phyloP scores from a whole-genome alignment of 2,888 invertebrate species.

The Branchipolynoe longqiensis region DNA sequence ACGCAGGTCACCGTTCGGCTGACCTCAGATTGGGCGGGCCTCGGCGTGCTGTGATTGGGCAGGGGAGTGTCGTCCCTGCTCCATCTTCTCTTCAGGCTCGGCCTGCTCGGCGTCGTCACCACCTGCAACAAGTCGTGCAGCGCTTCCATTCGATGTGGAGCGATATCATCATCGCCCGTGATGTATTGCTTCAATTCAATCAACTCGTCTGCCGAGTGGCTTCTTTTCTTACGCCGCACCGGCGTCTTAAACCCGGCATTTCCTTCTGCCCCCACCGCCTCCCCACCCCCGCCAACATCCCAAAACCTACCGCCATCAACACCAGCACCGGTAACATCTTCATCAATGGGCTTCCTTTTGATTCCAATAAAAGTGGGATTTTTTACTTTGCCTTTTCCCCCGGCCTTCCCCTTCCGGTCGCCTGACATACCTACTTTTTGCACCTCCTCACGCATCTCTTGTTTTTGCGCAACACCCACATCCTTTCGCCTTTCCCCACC shows the following conservation, averaged over 20 bases:
- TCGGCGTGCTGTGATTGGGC: conserved; percentile 51
- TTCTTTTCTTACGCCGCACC: conserved; percentile 2
- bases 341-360: background rate
- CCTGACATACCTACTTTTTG: background rate
- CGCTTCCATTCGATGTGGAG: too few species aligned
- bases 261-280: background rate
- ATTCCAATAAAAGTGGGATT: conserved; percentile 26
- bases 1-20: background rate
- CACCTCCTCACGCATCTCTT: background rate
- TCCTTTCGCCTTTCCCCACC: background rate
- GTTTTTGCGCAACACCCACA: background rate
- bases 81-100: background rate
- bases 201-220: conserved; percentile 1
- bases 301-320: background rate
- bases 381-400: conserved; percentile 14
- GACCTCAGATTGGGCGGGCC: background rate
- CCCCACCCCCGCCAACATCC: background rate
- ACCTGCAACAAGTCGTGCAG: background rate
- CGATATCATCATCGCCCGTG: too few species aligned
- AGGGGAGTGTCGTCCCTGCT: background rate
- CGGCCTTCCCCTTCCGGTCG: conserved; percentile 12
- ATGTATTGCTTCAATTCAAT: background rate
- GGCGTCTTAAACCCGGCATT: conserved; percentile 33
- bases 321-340: background rate
- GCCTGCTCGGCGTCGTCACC: background rate